Base-by-base conservation (phyloP, 2,797 vertebrate species). In the Galagoides demidoff region DNA sequence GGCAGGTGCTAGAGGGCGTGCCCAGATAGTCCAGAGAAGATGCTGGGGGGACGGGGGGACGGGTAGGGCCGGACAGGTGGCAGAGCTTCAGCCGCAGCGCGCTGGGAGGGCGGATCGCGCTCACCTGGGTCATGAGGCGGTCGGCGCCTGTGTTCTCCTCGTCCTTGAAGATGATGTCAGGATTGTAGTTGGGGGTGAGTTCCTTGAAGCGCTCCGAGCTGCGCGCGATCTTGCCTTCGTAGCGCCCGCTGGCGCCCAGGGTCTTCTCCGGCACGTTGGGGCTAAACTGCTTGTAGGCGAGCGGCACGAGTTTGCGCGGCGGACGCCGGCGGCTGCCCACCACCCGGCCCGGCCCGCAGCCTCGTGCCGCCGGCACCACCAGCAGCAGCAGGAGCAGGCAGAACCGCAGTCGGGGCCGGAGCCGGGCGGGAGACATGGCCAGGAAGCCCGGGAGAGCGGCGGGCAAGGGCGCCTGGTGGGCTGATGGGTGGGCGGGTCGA, bases 131-230 rank as follows among this genome's bases (percentile, higher is more conserved):
- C 99, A 99, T 99, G 94, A 99, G 99, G 89, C 99, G 98, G 98
- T 99, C 99, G 5, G 99, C 99, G 43, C 99, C 99, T 27, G 99
- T 99, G 98, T 99, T 99, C 99, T 99, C 99, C 98, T 99, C 99
- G 99, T 99, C 99, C 98, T 99, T 99, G 98, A 99, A 99, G 98
- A 99, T 99, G 97, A 99, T 99, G 98, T 99, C 99, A 91, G 99
- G 99, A 96, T 99, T 99, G 98, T 99, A 99, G 98, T 99, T 99
- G 90, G 99, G 99, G 74, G 99, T 99, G 96, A 99, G 99, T 96
- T 99, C 99, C 98, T 99, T 99, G 97, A 99, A 99, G 97, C 99
- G 99, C 97, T 99, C 99, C 9, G 99, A 99, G 98, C 98, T 99
- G 97, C 99, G 99, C 90, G 99, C 99, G 79, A 99, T 99, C 98